Evolutionary conservation across 1,140 invertebrate species (phyloP), one percentile per base, ranked within the genome.

Genomic region (Penaeus vannamei): DNA sequence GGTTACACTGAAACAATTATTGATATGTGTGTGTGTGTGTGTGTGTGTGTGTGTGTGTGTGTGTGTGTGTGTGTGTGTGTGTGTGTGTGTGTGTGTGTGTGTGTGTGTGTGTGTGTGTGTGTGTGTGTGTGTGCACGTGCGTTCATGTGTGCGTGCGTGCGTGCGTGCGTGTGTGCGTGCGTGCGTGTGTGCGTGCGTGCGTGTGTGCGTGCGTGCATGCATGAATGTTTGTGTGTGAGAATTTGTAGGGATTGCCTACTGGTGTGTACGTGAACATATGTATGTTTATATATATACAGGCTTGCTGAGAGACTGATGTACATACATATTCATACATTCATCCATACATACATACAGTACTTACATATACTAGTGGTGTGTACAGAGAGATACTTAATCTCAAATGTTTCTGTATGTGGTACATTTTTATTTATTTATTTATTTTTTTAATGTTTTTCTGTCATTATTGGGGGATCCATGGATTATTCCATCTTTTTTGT

Each of bases 281-380:
- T 76, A 29, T 76, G 36, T 72, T 29, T 72, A 8, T 72, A 72
- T 76, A 76, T 76, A 76, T 76, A 29, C 36, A 76, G 7, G 36
- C n/a, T 32, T 29, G 36, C n/a, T 32, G 26, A 32, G 17, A 32
- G 17, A 76, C n/a, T 5, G 5, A 76, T 22, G 8, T 76, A 76
- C 36, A 26, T 76, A 4, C 32, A 19, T 22, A 76, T 32, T 14
- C 53, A 53, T 53, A 53, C 53, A 53, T 53, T 10, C 17, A 76
- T 76, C 32, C 12, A 72, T 72, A 72, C 32, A 72, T 72, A 72
- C 14, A 72, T 72, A 72, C 1, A 72, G 36, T 42, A 42, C 36
- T 42, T 42, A 42, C 36, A 42, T 42, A 42, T 42, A 7, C 36
- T 42, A 7, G 8, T 42, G 36, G 36, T 42, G 8, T 42, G 4